phyloP scores from a whole-genome alignment of 2,888 invertebrate genomes.

The Polia nebulosa region DNA sequence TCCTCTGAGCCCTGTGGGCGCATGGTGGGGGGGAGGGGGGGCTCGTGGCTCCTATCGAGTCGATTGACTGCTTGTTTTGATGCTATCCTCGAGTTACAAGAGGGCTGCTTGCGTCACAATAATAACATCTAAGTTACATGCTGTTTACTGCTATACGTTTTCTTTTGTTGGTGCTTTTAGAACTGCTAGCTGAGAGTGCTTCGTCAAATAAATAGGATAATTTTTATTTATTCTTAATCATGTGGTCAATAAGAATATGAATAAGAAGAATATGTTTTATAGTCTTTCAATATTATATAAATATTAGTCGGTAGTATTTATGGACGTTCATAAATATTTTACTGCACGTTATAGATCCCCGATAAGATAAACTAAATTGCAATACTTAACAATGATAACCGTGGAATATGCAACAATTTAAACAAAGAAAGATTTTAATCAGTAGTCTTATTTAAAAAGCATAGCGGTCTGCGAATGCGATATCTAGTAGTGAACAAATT shows the following conservation, averaged over 20 bases:
- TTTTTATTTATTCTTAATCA: not conserved
- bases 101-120: slow-evolving; percentile 1
- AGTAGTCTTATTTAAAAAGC: no score
- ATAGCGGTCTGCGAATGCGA: no score
- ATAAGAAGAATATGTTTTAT: no score
- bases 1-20: slow-evolving; percentile 3
- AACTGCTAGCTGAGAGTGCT: not conserved
- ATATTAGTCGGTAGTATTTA: no score
- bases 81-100: slow-evolving; percentile 30
- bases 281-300: no score
- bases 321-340: no score
- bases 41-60: slow-evolving; percentile 27
- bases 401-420: not conserved
- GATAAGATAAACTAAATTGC: not conserved
- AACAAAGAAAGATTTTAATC: no score
- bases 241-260: no score
- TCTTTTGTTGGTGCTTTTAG: not conserved
- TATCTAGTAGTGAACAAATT: no score
- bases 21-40: not conserved
- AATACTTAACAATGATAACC: not conserved
- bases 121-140: slow-evolving; percentile 26
- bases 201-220: not conserved
- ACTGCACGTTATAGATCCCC: not conserved
- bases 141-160: slow-evolving; percentile 25
- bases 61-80: slow-evolving; percentile 56